A percentile compares a stretch with the other conserved stretches of the same genome.
These are phyloP conservation scores for Agrotis exclamationis DNA, from an alignment of 2,888 invertebrate genomes.

Conservation along the genomic window DNA sequence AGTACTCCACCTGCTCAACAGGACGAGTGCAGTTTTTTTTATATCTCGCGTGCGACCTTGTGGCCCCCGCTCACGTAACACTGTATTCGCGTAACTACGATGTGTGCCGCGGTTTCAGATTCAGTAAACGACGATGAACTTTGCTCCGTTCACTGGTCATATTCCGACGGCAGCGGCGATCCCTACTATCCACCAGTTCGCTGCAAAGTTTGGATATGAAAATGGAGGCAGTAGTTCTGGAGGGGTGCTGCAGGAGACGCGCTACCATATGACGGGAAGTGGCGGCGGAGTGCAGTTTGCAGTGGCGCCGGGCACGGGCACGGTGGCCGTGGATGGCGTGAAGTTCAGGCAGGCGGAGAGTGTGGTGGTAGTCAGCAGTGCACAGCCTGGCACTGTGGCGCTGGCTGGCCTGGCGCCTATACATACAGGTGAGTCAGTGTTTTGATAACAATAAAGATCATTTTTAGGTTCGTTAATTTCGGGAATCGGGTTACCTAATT, in stretches of 20 bases:
- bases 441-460: slow-evolving; percentile 10
- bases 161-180: slow-evolving; percentile 94
- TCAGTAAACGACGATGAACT: slow-evolving; percentile 93
- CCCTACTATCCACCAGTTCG: slow-evolving; percentile 96
- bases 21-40: slow-evolving; percentile 66
- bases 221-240: slow-evolving; percentile 74
- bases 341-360: slow-evolving; percentile 92
- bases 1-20: slow-evolving; percentile 69
- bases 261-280: slow-evolving; percentile 80
- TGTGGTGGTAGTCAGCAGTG: slow-evolving; percentile 87
- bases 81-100: slow-evolving; percentile 55
- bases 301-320: slow-evolving; percentile 75
- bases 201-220: slow-evolving; percentile 93
- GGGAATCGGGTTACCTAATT: background rate
- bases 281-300: slow-evolving; percentile 82
- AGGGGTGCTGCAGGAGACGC: slow-evolving; percentile 84
- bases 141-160: slow-evolving; percentile 96
- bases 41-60: slow-evolving; percentile 61
- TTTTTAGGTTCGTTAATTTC: background rate
- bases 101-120: slow-evolving; percentile 74
- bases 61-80: slow-evolving; percentile 50
- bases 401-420: slow-evolving; percentile 84
- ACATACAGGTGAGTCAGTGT: slow-evolving; percentile 79
- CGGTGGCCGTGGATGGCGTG: slow-evolving; percentile 86
- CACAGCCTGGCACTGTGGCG: slow-evolving; percentile 88